These are phyloP conservation scores for Pyrocoelia pectoralis DNA, from an alignment of 2,888 invertebrate genomes.

Conservation along the genomic window DNA sequence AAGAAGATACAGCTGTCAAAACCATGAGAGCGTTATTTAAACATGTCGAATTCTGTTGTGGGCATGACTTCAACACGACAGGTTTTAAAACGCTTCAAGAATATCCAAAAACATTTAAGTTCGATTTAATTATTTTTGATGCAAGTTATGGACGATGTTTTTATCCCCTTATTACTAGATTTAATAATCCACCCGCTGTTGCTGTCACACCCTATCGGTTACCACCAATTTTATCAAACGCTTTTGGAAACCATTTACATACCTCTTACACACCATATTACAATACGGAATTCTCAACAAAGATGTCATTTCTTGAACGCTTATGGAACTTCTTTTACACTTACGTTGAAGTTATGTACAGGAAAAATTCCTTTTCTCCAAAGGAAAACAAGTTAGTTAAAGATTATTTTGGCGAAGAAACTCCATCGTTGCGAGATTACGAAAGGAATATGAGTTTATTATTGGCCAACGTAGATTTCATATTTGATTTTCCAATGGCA, in stretches of 20 bases:
- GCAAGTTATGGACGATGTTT: conserved; percentile 40
- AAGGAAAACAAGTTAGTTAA: conserved; percentile 40
- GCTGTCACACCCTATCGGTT: conserved; percentile 42
- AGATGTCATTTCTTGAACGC: conserved; percentile 46
- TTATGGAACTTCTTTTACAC: conserved; percentile 42
- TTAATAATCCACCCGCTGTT: conserved; percentile 42
- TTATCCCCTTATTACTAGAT: conserved; percentile 42
- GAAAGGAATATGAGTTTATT: conserved; percentile 48
- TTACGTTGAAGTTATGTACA: conserved; percentile 36
- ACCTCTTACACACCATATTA: conserved; percentile 47
- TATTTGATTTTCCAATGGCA: conserved; percentile 50
- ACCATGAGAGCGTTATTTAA: conserved; percentile 23
- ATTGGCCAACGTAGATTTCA: conserved; percentile 49
- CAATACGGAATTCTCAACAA: conserved; percentile 39
- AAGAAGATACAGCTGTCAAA: conserved; percentile 16
- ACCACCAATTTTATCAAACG: conserved; percentile 38
- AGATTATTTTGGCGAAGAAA: conserved; percentile 45
- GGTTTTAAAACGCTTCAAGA: conserved; percentile 35
- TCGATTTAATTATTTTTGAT: conserved; percentile 45
- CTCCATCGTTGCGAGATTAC: conserved; percentile 43
- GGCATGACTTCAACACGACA: conserved; percentile 35
- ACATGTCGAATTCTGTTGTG: conserved; percentile 31
- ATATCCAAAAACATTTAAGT: conserved; percentile 41
- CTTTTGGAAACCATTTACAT: conserved; percentile 41
- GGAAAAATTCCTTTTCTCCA: conserved; percentile 38